Conservation (phyloP, 1,140 invertebrate genomes). For the Chrysomallon squamiferum region DNA sequence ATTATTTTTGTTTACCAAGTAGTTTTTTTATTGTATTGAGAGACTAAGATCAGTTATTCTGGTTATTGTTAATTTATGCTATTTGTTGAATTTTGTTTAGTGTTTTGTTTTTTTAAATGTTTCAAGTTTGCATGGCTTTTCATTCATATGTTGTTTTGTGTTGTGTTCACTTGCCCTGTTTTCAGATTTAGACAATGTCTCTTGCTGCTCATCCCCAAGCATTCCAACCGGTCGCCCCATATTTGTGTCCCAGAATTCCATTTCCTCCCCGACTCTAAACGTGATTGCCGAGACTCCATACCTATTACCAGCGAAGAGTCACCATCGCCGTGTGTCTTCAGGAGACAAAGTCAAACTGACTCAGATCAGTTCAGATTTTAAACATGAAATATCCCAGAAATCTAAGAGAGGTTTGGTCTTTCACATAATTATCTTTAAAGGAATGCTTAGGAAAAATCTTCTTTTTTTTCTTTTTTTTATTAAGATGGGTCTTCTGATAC, state of each 20-base stretch:
- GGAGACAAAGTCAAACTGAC: slow-evolving; percentile 54
- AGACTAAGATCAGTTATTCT: no score
- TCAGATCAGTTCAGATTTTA: slow-evolving; percentile 54
- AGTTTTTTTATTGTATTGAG: no score
- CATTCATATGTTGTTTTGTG: not conserved
- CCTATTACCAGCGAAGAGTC: slow-evolving; percentile 23
- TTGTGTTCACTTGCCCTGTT: slow-evolving; percentile 5
- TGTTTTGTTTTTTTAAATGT: no score
- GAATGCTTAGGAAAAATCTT: no score
- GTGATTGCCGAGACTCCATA: slow-evolving; percentile 15
- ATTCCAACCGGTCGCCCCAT: slow-evolving; percentile 7
- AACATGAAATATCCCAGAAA: slow-evolving; percentile 45
- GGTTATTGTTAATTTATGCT: no score
- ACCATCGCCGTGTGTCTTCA: slow-evolving; percentile 53
- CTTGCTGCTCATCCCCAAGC: slow-evolving; percentile 26
- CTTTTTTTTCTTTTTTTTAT: no score
- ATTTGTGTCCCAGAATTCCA: slow-evolving; percentile 36
- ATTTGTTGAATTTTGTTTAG: no score
- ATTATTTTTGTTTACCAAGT: no score
- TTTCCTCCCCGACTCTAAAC: slow-evolving; percentile 45
- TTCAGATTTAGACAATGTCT: slow-evolving; percentile 19
- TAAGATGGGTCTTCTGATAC: no score
- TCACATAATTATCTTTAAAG: no score
- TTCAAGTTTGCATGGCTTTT: no score
- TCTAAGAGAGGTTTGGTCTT: slow-evolving; percentile 40